Evolutionary conservation across 2,113 vertebrate genomes (phyloP), one percentile per base, ranked within the genome.

Genomic region (Todiramphus chloris): DNA sequence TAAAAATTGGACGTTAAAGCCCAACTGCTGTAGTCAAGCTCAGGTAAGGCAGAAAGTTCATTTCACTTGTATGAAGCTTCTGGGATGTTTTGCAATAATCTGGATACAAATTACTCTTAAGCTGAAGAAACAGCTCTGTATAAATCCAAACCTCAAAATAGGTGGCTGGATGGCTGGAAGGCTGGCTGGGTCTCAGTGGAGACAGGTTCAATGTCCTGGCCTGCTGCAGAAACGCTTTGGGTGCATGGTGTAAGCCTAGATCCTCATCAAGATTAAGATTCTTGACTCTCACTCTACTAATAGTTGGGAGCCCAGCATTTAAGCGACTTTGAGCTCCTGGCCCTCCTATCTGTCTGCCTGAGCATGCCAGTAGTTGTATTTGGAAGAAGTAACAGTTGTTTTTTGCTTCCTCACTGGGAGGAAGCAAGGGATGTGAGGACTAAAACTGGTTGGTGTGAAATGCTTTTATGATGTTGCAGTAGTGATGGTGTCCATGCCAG

Each of bases 91-190:
- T 96, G 90, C 51, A 86, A 86, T 86, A 85, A 74, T 59, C 59
- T 67, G 51, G 50, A 17, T 83, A 93, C 72, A 96, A 93, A 96
- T 95, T 92, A 58, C 13, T 95, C 30, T 56, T 83, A 84, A 96
- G 2, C 18, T 93, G 46, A 51, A 59, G 17, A 80, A 60, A 68
- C 73, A 83, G 16, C 72, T 70, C 28, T 77, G 37, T 43, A 46
- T 48, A 83, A 93, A 56, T 63, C 14, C 30, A 83, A 81, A 17
- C 51, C 37, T 93, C 72, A 67, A 93, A 94, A 77, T 33, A 72
- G 1, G 3, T 80, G 76, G 18, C 44, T 78, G 72, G 31, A 3
- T 64, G 70, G 75, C 78, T 93, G 72, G 56, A 94, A 83, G 90
- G 79, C 43, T 84, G 86, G 15, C 66, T 92, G 69, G 60, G 51